phyloP scores from a whole-genome alignment of 2,888 invertebrate genomes.

The Drosophila pegasa region DNA sequence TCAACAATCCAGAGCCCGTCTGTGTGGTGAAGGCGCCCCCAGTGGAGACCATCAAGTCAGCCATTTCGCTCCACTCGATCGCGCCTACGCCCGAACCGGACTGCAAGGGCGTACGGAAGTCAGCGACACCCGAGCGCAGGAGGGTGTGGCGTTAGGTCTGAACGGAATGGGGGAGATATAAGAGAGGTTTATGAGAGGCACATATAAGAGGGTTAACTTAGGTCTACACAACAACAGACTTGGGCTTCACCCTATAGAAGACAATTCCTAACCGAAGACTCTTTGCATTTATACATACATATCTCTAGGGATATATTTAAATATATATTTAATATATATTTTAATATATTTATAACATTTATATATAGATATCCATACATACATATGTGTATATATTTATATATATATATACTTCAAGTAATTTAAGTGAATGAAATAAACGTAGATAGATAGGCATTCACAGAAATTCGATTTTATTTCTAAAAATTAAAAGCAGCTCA shows the following conservation, averaged over 20 bases:
- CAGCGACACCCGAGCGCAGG: not conserved
- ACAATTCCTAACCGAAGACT: too few species aligned
- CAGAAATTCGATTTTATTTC: not conserved
- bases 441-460: not conserved
- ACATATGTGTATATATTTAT: not conserved
- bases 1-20: not conserved
- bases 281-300: too few species aligned
- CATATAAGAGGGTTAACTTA: not conserved
- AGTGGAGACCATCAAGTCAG: not conserved
- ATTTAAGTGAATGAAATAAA: not conserved
- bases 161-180: too few species aligned
- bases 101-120: not conserved
- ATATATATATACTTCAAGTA: not conserved
- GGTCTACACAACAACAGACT: too few species aligned
- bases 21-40: not conserved
- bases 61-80: too few species aligned
- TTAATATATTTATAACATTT: not conserved
- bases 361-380: not conserved
- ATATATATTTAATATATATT: not conserved
- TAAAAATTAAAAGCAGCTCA: too few species aligned
- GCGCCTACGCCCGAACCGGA: not conserved
- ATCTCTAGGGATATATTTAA: not conserved
- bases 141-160: constrained; percentile 2
- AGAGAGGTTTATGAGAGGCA: not conserved
- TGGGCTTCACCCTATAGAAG: too few species aligned